These are phyloP conservation scores for Prionace glauca DNA, from an alignment of 2,797 vertebrate species.

Conservation along the genomic window DNA sequence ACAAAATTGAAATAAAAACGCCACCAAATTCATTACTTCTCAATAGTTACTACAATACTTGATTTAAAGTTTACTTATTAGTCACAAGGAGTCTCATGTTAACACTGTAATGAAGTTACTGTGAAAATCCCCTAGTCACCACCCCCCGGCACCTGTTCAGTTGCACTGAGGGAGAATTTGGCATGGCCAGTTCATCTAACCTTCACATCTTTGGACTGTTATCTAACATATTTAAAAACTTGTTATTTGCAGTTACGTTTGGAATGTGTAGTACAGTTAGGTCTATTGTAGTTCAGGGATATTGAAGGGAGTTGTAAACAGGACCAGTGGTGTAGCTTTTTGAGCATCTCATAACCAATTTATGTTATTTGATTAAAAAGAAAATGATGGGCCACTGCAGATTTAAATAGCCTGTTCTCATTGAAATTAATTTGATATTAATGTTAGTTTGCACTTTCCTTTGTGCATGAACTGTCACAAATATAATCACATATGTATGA, in stretches of 20 bases:
- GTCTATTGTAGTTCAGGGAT: neutral
- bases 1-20: neutral
- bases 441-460: neutral
- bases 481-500: neutral
- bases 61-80: neutral
- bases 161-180: no score
- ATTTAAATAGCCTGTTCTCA: neutral
- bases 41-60: neutral
- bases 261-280: neutral
- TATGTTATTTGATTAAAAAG: neutral
- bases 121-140: no score
- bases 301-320: neutral
- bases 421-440: neutral
- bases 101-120: no score
- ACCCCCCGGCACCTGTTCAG: no score
- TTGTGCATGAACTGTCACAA: neutral
- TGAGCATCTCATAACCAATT: neutral
- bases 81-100: neutral
- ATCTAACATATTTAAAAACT: neutral
- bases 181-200: no score
- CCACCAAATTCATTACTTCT: neutral
- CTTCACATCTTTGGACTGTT: no score
- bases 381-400: neutral
- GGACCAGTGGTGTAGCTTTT: neutral
- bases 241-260: neutral